A percentile compares a stretch with the other conserved stretches of the same genome.
Evolutionary conservation across 2,113 vertebrate genomes (phyloP).

Genomic region (Elaphurus davidianus): DNA sequence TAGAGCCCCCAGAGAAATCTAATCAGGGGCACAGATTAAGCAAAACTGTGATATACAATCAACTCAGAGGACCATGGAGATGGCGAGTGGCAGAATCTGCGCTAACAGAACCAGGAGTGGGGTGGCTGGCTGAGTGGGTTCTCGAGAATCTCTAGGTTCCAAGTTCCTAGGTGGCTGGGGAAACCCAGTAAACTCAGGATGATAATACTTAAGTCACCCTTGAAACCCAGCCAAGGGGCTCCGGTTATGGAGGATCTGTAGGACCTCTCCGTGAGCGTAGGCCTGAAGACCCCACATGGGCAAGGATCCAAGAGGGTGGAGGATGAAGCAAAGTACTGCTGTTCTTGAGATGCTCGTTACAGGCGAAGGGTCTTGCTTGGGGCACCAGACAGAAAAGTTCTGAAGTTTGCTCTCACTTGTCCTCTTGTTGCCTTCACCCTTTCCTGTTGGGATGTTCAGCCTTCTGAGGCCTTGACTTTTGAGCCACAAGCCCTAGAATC

Average conservation of each 20-base stretch:
- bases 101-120: not conserved
- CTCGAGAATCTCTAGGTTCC: not conserved
- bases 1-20: not conserved
- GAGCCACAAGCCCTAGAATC: not conserved
- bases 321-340: too few relatives aligned
- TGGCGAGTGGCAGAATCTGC: not conserved
- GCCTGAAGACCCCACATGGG: not conserved
- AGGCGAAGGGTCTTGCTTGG: not conserved
- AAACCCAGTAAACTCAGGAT: not conserved
- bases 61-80: not conserved
- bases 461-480: not conserved
- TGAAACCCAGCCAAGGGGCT: not conserved
- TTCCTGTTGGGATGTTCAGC: not conserved
- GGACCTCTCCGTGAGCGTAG: not conserved
- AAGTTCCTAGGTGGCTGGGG: not conserved
- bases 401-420: not conserved
- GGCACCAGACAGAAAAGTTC: not conserved
- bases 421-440: not conserved
- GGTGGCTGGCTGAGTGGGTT: not conserved
- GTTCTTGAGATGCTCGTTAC: not conserved
- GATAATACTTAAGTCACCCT: not conserved
- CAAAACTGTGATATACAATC: not conserved
- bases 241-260: not conserved
- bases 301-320: not conserved
- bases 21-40: not conserved